These are phyloP conservation scores for Spizaetus ornatus DNA, from an alignment of 2,113 vertebrate genomes.

Conservation along the genomic window DNA sequence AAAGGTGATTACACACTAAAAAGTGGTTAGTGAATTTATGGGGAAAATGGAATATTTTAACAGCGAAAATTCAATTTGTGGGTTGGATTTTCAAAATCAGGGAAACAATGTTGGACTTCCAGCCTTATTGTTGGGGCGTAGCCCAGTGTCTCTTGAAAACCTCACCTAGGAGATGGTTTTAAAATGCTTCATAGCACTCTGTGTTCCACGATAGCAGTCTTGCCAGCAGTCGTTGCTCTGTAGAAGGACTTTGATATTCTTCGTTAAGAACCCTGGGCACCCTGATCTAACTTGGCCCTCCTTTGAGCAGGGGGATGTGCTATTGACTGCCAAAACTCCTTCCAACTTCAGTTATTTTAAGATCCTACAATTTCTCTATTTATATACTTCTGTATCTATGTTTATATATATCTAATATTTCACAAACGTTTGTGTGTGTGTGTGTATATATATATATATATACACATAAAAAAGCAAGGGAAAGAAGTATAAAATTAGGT, in stretches of 20 bases:
- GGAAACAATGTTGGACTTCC: background rate
- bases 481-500: background rate
- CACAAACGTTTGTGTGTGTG: rapidly evolving
- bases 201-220: background rate
- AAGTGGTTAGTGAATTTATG: background rate
- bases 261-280: background rate
- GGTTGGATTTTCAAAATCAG: background rate
- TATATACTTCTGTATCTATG: background rate
- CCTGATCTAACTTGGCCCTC: background rate
- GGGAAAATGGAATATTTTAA: background rate
- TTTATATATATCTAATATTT: background rate
- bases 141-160: background rate
- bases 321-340: background rate
- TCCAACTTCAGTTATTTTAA: background rate
- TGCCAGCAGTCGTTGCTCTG: background rate
- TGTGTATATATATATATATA: background rate
- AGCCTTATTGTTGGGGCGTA: background rate
- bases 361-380: background rate
- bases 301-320: background rate
- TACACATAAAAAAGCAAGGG: background rate
- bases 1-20: background rate
- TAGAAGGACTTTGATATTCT: background rate
- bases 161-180: background rate
- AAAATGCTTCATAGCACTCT: background rate
- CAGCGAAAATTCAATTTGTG: background rate